These are phyloP conservation scores for Montifringilla adamsi DNA, from an alignment of 2,113 vertebrate species.

Conservation along the genomic window DNA sequence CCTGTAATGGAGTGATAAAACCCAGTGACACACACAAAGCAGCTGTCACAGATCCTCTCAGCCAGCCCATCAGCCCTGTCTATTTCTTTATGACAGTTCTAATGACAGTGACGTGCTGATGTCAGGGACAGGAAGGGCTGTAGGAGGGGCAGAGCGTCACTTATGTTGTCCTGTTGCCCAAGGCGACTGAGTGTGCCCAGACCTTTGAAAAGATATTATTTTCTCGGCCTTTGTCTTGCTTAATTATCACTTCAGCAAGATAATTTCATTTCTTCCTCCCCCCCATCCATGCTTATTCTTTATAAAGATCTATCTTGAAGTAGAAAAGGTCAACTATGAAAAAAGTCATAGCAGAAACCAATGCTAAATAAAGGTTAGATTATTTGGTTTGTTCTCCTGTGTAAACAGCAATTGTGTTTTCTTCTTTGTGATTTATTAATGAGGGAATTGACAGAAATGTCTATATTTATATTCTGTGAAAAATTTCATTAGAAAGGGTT, in stretches of 20 bases:
- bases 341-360: neutral
- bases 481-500: neutral
- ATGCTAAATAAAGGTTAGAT: conserved; percentile 26
- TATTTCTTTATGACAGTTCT: neutral
- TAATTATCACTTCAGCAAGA: conserved; percentile 45
- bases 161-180: neutral
- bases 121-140: conserved; percentile 13
- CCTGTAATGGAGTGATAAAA: conserved; percentile 43
- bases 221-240: conserved; percentile 25
- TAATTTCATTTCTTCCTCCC: neutral
- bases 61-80: neutral
- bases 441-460: neutral
- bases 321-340: conserved; percentile 21
- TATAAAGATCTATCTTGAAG: conserved; percentile 1
- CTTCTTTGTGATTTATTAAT: conserved; percentile 15
- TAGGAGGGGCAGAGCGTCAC: neutral
- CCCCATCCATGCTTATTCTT: neutral
- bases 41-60: conserved; percentile 48
- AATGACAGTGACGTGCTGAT: neutral
- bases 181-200: neutral
- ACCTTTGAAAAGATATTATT: conserved; percentile 21
- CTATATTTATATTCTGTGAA: neutral
- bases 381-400: conserved; percentile 11
- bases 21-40: conserved; percentile 18
- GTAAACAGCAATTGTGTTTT: conserved; percentile 4